These are phyloP conservation scores for Dipodomys ordii DNA, from an alignment of 2,113 vertebrate species.

Conservation along the genomic window DNA sequence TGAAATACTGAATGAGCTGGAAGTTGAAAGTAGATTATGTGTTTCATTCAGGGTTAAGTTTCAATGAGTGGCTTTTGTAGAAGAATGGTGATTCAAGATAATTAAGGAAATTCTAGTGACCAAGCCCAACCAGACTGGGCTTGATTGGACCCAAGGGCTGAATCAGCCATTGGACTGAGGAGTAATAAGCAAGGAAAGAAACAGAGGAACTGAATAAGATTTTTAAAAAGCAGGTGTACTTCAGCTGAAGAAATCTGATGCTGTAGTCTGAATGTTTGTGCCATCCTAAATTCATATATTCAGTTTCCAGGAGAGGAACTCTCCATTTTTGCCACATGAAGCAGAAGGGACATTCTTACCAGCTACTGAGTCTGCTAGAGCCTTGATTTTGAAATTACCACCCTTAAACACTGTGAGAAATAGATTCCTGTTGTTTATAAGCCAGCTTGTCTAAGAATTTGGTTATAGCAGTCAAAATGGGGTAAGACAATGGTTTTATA, in stretches of 20 bases:
- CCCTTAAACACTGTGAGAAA: too few relatives aligned
- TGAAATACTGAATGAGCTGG: not conserved
- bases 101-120: not conserved
- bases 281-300: too few relatives aligned
- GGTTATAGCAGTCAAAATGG: too few relatives aligned
- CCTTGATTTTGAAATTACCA: too few relatives aligned
- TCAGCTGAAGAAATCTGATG: not conserved
- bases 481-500: not conserved
- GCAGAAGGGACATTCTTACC: not conserved
- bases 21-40: not conserved
- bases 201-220: not conserved
- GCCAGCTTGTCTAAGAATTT: too few relatives aligned
- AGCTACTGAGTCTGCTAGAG: too few relatives aligned
- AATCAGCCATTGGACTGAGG: not conserved
- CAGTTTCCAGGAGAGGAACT: not conserved
- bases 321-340: not conserved
- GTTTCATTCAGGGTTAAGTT: not conserved
- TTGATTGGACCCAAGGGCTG: not conserved
- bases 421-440: too few relatives aligned
- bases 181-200: not conserved
- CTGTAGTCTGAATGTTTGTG: not conserved
- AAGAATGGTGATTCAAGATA: not conserved
- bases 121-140: not conserved
- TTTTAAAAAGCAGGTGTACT: not conserved
- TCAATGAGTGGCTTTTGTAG: not conserved